A percentile compares a stretch with the other conserved stretches of the same genome.
phyloP scores from a whole-genome alignment of 2,888 invertebrate genomes.

The Drosophila stalkeri region DNA sequence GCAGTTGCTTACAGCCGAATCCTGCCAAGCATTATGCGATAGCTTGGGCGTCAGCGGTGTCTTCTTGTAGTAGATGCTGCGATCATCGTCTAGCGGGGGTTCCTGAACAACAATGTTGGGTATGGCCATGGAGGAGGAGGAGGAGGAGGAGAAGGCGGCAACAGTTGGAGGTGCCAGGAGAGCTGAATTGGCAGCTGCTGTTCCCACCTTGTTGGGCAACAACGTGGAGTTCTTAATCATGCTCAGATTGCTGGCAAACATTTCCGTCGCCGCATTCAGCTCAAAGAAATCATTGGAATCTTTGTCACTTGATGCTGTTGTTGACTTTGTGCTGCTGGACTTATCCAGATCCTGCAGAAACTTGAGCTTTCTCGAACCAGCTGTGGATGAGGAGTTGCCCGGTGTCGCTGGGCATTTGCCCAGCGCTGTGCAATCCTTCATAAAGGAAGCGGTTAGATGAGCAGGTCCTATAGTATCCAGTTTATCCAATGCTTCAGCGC shows the following conservation, averaged over 20 bases:
- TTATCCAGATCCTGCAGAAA: conserved; percentile 30
- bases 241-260: conserved; percentile 80
- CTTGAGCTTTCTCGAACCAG: conserved; percentile 18
- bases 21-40: conserved; percentile 78
- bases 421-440: conserved; percentile 68
- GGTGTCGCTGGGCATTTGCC: conserved; percentile 39
- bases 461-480: conserved; percentile 25
- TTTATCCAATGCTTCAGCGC: conserved; percentile 4
- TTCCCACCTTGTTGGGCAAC: conserved; percentile 48
- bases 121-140: neutral
- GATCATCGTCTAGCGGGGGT: conserved; percentile 47
- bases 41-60: conserved; percentile 78
- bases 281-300: conserved; percentile 64
- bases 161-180: neutral
- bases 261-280: conserved; percentile 82
- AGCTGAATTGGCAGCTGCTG: neutral
- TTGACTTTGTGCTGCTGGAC: neutral
- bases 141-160: neutral
- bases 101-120: conserved; percentile 15
- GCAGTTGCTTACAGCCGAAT: conserved; percentile 23
- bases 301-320: neutral
- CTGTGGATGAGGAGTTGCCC: conserved; percentile 1
- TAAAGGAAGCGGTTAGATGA: conserved; percentile 63
- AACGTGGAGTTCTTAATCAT: conserved; percentile 83
- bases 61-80: conserved; percentile 80